These are phyloP conservation scores for Dasyornis broadbenti DNA, from an alignment of 2,113 vertebrate genomes.

Conservation along the genomic window DNA sequence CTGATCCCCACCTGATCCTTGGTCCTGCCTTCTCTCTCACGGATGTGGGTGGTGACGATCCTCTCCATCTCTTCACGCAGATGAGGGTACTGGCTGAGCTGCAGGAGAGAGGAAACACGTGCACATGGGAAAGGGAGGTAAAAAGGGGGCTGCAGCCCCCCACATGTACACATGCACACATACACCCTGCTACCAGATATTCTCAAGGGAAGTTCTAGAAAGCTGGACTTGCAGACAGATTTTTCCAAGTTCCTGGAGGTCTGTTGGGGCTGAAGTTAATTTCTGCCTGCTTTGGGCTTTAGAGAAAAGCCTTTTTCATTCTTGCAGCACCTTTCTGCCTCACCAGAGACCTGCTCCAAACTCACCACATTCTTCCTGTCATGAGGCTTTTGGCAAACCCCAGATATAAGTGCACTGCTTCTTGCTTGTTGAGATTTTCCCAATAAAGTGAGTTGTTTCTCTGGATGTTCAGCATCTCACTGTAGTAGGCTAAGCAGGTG, in stretches of 20 bases:
- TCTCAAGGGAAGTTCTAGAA: constrained; percentile 17
- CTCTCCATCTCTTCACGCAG: constrained; percentile 98
- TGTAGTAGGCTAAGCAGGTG: background rate
- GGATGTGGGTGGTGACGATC: constrained; percentile 95
- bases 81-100: constrained; percentile 96
- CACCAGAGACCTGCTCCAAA: background rate
- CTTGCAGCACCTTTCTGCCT: background rate
- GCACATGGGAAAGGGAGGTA: constrained; percentile 64
- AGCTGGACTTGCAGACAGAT: constrained; percentile 43
- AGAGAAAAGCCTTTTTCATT: background rate
- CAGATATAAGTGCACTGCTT: background rate
- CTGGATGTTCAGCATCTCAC: background rate
- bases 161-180: background rate
- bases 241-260: constrained; percentile 49
- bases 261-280: background rate
- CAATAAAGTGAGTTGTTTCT: background rate
- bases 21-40: constrained; percentile 91
- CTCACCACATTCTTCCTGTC: background rate
- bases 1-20: constrained; percentile 84
- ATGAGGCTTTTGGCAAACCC: background rate
- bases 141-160: constrained; percentile 1
- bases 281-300: background rate
- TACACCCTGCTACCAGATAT: background rate
- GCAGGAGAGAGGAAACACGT: constrained; percentile 65
- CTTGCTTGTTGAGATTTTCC: background rate